Evolutionary conservation across 2,797 vertebrate genomes (phyloP).

Genomic region (Gadopsis marmoratus): DNA sequence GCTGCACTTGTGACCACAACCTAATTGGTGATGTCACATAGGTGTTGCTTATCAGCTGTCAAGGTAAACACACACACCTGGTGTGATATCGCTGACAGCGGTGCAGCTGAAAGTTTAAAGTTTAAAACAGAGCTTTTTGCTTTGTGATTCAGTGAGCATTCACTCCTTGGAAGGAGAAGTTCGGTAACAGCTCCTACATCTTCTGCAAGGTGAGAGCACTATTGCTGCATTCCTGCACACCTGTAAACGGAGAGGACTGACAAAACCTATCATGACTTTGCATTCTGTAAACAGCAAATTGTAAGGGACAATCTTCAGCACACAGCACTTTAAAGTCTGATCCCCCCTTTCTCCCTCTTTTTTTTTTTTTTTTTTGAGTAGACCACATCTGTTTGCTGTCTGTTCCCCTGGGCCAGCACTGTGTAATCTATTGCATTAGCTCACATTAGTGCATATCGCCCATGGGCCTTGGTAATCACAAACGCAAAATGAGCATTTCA

Average conservation of each 20-base stretch:
- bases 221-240: conserved; percentile 34
- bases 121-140: neutral
- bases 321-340: conserved; percentile 82
- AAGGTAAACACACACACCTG: conserved; percentile 38
- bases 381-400: conserved; percentile 86
- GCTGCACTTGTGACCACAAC: neutral
- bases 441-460: conserved; percentile 91
- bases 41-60: conserved; percentile 38
- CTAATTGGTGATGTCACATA: conserved; percentile 42
- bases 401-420: conserved; percentile 81
- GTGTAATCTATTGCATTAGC: conserved; percentile 92
- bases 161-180: conserved; percentile 17
- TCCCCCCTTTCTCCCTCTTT: conserved; percentile 28
- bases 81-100: neutral
- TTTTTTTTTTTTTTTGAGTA: conserved; percentile 79
- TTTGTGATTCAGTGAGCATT: conserved; percentile 9
- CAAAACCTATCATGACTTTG: conserved; percentile 62
- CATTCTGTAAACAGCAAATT: conserved; percentile 74
- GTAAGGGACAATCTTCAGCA: conserved; percentile 79
- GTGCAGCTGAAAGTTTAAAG: neutral
- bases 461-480: conserved; percentile 89
- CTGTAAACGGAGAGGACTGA: conserved; percentile 51
- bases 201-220: conserved; percentile 23
- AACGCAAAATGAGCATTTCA: conserved; percentile 90
- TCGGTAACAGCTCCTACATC: conserved; percentile 19